These are phyloP conservation scores for Melitaea cinxia DNA, from an alignment of 1,140 invertebrate species.

Conservation along the genomic window DNA sequence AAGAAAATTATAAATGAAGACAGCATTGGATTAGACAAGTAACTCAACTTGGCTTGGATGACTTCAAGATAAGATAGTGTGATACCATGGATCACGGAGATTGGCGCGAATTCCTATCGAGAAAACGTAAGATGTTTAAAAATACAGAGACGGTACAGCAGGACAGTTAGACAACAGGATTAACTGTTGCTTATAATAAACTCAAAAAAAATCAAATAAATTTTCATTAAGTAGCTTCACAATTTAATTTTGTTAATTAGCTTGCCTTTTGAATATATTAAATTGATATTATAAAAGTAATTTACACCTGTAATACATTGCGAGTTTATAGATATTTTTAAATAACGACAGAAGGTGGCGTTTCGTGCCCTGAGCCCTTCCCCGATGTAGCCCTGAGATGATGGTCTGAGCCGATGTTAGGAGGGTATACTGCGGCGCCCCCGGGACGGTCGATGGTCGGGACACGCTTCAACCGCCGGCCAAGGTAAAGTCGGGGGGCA, in stretches of 20 bases:
- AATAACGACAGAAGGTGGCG: slow-evolving; percentile 80
- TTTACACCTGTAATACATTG: slow-evolving; percentile 42
- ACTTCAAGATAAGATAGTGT: background rate
- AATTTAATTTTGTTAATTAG: background rate
- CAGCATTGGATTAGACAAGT: background rate
- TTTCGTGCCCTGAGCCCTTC: slow-evolving; percentile 72
- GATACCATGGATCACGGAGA: background rate
- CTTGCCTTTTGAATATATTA: slow-evolving; percentile 8
- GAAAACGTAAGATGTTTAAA: background rate
- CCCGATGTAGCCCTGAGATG: slow-evolving; percentile 76
- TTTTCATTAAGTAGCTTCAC: slow-evolving; percentile 21
- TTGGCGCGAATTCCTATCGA: background rate
- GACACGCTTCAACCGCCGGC: slow-evolving; percentile 34
- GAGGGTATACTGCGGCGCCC: slow-evolving; percentile 50
- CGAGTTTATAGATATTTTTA: slow-evolving; percentile 78
- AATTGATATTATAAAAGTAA: slow-evolving; percentile 43
- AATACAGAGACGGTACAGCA: slow-evolving; percentile 1
- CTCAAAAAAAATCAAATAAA: slow-evolving; percentile 7
- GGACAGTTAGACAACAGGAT: background rate
- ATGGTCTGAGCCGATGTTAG: slow-evolving; percentile 77
- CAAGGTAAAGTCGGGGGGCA: slow-evolving; percentile 74
- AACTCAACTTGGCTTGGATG: background rate
- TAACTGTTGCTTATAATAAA: slow-evolving; percentile 6
- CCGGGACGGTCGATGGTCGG: slow-evolving; percentile 18
- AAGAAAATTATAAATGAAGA: background rate